Evolutionary conservation across 2,888 invertebrate species (phyloP).

Genomic region (Parochlus steinenii): DNA sequence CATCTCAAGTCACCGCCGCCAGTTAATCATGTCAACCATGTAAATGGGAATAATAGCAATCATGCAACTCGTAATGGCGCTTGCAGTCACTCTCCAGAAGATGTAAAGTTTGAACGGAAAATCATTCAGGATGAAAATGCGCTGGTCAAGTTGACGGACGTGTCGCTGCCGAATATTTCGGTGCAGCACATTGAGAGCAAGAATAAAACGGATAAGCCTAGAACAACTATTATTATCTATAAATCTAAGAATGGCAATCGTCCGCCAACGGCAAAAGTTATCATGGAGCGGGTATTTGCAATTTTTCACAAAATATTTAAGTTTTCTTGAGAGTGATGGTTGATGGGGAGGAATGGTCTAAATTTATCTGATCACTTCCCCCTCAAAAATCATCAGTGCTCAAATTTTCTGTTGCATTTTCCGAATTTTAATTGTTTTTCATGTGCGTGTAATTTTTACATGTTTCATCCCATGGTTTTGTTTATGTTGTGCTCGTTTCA

Average conservation of each 20-base stretch:
- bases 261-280: constrained; percentile 10
- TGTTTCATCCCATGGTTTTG: too few relatives aligned
- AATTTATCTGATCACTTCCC: too few relatives aligned
- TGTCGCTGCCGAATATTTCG: constrained; percentile 10
- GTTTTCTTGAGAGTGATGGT: too few relatives aligned
- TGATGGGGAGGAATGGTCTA: too few relatives aligned
- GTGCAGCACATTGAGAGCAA: constrained; percentile 10
- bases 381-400: too few relatives aligned
- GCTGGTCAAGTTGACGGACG: constrained; percentile 9
- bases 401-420: too few relatives aligned
- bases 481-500: too few relatives aligned
- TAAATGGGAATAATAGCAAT: constrained; percentile 3
- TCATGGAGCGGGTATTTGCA: constrained; percentile 9
- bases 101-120: constrained; percentile 6
- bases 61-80: too few relatives aligned
- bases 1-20: constrained; percentile 1
- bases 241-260: constrained; percentile 12
- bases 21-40: not conserved
- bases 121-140: constrained; percentile 10
- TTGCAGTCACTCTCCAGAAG: constrained; percentile 7
- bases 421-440: too few relatives aligned
- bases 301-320: too few relatives aligned
- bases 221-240: constrained; percentile 10
- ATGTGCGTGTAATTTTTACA: too few relatives aligned
- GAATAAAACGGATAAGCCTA: constrained; percentile 11